These are phyloP conservation scores for Manacus vitellinus DNA, from an alignment of 2,113 vertebrate genomes.

Conservation along the genomic window DNA sequence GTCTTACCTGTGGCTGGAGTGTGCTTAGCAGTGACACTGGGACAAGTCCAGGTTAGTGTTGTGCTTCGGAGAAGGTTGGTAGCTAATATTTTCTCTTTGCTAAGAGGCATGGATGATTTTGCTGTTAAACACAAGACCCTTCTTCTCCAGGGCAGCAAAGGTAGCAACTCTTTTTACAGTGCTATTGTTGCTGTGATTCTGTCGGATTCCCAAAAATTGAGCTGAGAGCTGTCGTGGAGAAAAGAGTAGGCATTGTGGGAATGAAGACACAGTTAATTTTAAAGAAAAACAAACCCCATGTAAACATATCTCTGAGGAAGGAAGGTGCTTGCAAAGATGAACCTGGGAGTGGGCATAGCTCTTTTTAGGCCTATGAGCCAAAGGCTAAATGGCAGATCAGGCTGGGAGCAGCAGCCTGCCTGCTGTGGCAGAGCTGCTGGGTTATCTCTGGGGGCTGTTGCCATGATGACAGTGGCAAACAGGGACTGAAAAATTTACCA, in stretches of 20 bases:
- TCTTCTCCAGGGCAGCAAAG: background rate
- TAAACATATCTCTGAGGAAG: background rate
- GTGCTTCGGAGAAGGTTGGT: background rate
- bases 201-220: background rate
- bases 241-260: background rate
- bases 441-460: slow-evolving; percentile 31
- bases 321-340: background rate
- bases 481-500: slow-evolving; percentile 42
- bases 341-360: background rate
- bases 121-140: background rate
- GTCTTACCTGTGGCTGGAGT: background rate
- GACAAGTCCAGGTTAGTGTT: background rate
- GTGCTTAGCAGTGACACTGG: background rate
- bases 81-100: background rate
- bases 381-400: background rate
- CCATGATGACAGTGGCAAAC: slow-evolving; percentile 15
- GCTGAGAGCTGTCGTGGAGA: background rate
- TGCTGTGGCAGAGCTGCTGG: background rate
- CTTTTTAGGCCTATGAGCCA: background rate
- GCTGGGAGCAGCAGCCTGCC: background rate
- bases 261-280: background rate
- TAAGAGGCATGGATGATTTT: background rate
- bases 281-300: background rate
- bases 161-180: background rate
- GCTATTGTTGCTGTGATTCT: background rate